Evolutionary conservation across 2,797 vertebrate species (phyloP).

Genomic region (Meda fulgida): DNA sequence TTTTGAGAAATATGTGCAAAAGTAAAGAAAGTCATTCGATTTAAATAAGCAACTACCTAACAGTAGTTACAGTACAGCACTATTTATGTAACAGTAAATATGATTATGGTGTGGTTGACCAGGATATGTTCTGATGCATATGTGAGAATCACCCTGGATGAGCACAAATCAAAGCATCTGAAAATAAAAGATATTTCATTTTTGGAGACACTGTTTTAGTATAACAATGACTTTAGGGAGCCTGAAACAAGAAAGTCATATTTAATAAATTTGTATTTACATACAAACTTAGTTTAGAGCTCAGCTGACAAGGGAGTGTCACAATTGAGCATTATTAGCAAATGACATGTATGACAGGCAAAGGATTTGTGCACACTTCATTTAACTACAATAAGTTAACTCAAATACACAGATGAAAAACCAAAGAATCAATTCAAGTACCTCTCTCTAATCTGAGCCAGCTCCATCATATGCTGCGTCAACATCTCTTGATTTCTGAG

Average conservation of each 20-base stretch:
- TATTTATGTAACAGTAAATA: background rate
- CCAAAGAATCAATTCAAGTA: background rate
- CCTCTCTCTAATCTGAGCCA: slow-evolving; percentile 26
- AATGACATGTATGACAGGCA: background rate
- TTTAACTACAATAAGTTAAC: background rate
- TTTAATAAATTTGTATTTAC: background rate
- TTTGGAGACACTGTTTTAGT: background rate
- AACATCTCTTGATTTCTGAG: slow-evolving; percentile 26
- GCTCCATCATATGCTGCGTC: background rate
- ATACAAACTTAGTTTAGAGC: background rate
- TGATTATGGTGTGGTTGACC: background rate
- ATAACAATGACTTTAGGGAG: background rate
- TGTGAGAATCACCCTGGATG: slow-evolving; percentile 18
- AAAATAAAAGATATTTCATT: background rate
- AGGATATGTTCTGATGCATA: background rate
- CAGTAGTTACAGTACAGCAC: background rate
- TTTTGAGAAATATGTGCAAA: background rate
- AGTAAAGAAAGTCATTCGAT: background rate
- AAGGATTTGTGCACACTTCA: background rate
- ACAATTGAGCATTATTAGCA: background rate
- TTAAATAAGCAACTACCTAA: background rate
- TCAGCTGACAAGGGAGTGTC: background rate
- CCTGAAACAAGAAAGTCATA: background rate
- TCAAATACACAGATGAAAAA: background rate
- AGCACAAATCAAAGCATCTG: background rate